phyloP scores from a whole-genome alignment of 64 coral and sea anemone genomes.

The Astreopora myriophthalma region DNA sequence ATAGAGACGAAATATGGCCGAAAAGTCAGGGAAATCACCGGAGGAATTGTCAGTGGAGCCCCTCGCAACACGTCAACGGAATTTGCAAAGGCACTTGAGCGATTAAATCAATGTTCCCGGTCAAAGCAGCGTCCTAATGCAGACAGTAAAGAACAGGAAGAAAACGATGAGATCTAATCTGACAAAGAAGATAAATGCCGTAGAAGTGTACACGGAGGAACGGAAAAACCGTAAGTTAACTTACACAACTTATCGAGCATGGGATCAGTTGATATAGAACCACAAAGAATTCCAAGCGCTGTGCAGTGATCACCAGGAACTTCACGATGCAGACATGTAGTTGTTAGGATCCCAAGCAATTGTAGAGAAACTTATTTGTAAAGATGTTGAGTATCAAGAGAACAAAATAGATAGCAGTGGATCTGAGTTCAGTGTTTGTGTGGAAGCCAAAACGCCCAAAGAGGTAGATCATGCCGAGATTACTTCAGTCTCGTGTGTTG shows the following conservation, averaged over 20 bases:
- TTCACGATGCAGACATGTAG: conserved; percentile 4
- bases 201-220: not conserved
- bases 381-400: not conserved
- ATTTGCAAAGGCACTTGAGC: not conserved
- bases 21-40: no score
- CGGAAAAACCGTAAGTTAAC: conserved; percentile 6
- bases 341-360: no score
- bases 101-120: not conserved
- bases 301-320: no score
- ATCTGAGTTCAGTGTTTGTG: no score
- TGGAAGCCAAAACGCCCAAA: no score
- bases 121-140: not conserved
- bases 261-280: conserved; percentile 11
- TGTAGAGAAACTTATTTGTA: no score
- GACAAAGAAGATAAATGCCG: no score
- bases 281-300: conserved; percentile 5
- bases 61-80: not conserved
- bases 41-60: no score
- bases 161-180: no score
- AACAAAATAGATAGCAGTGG: no score
- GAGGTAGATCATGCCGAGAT: not conserved
- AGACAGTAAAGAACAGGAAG: conserved; percentile 4
- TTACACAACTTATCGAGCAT: not conserved
- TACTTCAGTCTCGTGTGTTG: no score
- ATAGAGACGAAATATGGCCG: not conserved